Percentiles rank a stretch among this genome's conserved stretches.
Conservation (phyloP, 2,888 invertebrate species). For the Hylaea fasciaria region DNA sequence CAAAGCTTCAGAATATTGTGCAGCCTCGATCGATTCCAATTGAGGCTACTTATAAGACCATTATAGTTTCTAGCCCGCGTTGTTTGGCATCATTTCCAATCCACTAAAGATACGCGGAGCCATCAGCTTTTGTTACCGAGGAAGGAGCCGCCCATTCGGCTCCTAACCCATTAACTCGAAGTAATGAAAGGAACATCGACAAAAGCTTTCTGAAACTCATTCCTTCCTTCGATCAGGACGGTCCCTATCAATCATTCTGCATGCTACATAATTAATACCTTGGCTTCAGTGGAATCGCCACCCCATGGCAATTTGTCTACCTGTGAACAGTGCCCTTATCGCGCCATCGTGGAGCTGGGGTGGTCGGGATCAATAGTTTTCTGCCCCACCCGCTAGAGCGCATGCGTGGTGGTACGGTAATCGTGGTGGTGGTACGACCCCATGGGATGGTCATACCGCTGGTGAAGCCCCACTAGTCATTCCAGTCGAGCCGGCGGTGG, state of each 20-base stretch:
- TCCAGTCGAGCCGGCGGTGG: constrained; percentile 58
- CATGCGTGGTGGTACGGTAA: constrained; percentile 72
- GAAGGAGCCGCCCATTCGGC: constrained; percentile 6
- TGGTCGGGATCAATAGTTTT: constrained; percentile 77
- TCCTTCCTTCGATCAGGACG: constrained; percentile 51
- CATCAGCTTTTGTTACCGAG: constrained; percentile 21
- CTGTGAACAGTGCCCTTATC: constrained; percentile 75
- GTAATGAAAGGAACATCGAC: constrained; percentile 37
- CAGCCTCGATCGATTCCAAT: constrained; percentile 16
- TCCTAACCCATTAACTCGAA: constrained; percentile 35
- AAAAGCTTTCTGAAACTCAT: constrained; percentile 40
- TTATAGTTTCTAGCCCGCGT: constrained; percentile 7
- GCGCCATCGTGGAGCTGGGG: constrained; percentile 73
- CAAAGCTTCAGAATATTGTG: constrained; percentile 13
- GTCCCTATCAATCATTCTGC: constrained; percentile 75
- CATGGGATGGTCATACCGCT: constrained; percentile 64
- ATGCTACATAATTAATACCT: constrained; percentile 78
- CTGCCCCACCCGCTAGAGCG: constrained; percentile 72
- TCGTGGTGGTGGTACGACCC: constrained; percentile 75
- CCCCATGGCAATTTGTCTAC: constrained; percentile 74
- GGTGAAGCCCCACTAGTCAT: constrained; percentile 68
- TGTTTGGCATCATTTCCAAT: constrained; percentile 1
- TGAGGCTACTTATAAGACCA: constrained; percentile 11
- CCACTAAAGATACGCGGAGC: constrained; percentile 1
- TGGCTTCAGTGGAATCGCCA: constrained; percentile 66